Base-by-base conservation (phyloP, 2,797 vertebrate genomes). In the Hydrolagus colliei region DNA sequence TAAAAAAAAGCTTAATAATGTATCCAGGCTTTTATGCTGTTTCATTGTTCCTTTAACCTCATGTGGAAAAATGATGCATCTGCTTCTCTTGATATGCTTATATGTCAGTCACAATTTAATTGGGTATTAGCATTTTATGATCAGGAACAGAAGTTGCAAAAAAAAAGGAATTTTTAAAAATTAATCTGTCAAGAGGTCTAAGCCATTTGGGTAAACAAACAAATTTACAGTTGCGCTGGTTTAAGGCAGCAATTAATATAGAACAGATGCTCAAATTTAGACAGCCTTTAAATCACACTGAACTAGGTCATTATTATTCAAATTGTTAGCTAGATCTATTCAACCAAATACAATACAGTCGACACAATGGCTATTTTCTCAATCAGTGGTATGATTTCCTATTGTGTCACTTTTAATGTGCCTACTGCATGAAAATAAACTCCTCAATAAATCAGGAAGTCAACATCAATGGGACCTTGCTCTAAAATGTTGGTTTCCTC, bases 241-340 rank as follows among this genome's bases (percentile, higher is more conserved):
- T 68, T 68, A 41, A 84, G 27, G 32, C 79, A 41, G 18, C 79
- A 71, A 71, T 71, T 84, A 52, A 41, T 71, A 35, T 14, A 68
- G 32, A 84, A 71, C 79, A 41, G 63, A 84, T n/a, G 65, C 65
- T 84, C 79, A 84, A 84, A 84, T 71, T 35, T 84, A 52, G 9
- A 41, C 18, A 13, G 13, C 65, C 4, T 84, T 82, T 71, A 84
- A 41, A 68, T 84, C 65, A 71, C 65, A 71, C 5, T 84, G 16
- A 22, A 32, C 65, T 68, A 14, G 65, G 79, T 20, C 4, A 84
- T 84, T 68, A 84, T 67, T 71, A 84, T 68, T 82, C 65, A 71
- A 84, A 71, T 68, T 67, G 35, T 22, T 63, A 9, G 2, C 7
- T 16, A 27, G n/a, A 80, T 7, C 13, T 9, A 22, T 32, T 65